A percentile compares a stretch with the other conserved stretches of the same genome.
Conservation (phyloP, 1,140 invertebrate genomes). For the Achroia grisella region DNA sequence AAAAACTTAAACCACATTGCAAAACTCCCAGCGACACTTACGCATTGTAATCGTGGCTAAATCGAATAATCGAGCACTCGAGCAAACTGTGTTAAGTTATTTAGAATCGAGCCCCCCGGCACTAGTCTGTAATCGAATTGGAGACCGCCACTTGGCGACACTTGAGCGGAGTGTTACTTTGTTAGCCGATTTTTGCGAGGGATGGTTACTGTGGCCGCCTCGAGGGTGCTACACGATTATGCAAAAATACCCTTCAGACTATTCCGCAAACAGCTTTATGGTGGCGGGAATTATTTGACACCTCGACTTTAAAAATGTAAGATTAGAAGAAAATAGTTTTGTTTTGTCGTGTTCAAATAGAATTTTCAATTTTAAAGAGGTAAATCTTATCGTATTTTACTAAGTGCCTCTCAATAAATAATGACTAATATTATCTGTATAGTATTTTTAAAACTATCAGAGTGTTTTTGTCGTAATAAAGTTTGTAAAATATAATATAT, state of each 20-base stretch:
- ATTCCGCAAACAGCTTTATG: constrained; percentile 17
- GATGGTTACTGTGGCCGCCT: constrained; percentile 6
- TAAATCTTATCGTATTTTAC: too few species aligned
- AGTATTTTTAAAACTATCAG: too few species aligned
- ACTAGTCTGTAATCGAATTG: constrained; percentile 64
- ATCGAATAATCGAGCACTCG: constrained; percentile 60
- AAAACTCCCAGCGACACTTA: constrained; percentile 35
- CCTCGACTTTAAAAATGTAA: too few species aligned
- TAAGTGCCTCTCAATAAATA: too few species aligned
- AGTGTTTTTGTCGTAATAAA: too few species aligned
- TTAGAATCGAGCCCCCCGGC: constrained; percentile 42
- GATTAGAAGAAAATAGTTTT: too few species aligned
- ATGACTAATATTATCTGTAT: too few species aligned
- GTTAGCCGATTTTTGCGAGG: constrained; percentile 54
- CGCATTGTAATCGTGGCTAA: constrained; percentile 57
- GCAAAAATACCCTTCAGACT: constrained; percentile 18
- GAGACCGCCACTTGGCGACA: constrained; percentile 56
- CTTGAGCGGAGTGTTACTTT: constrained; percentile 58
- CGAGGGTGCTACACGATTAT: constrained; percentile 27
- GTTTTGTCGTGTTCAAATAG: too few species aligned
- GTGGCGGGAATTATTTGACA: constrained; percentile 2
- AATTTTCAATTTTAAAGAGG: too few species aligned
- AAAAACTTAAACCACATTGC: not conserved
- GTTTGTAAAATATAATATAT: too few species aligned
- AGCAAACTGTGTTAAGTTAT: constrained; percentile 53